Evolutionary conservation across 1,140 invertebrate species (phyloP).

Genomic region (silkworm (Bombyx mori)): ASM3026992v2 NC_085110.1:6290001-6290500

Average conservation of each 20-base stretch:
- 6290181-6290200: constrained; percentile 30
- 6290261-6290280: constrained; percentile 87
- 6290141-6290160: too few species aligned
- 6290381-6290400: background rate
- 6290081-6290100: too few species aligned
- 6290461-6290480: constrained; percentile 17
- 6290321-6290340: constrained; percentile 75
- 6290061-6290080: too few species aligned
- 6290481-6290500: constrained; percentile 85
- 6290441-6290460: too few species aligned
- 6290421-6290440: background rate
- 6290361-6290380: constrained; percentile 85
- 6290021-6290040: too few species aligned
- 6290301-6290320: constrained; percentile 73
- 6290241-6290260: constrained; percentile 78
- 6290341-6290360: constrained; percentile 75
- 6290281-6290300: constrained; percentile 43
- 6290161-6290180: too few species aligned
- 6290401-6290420: constrained; percentile 1
- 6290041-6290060: too few species aligned
- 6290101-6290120: too few species aligned
- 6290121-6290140: too few species aligned
- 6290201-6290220: constrained; percentile 89
- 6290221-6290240: constrained; percentile 88
- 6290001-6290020: too few species aligned